A percentile compares a stretch with the other conserved stretches of the same genome.
Evolutionary conservation across 2,888 invertebrate genomes (phyloP).

Genomic region (Agrypnus murinus): DNA sequence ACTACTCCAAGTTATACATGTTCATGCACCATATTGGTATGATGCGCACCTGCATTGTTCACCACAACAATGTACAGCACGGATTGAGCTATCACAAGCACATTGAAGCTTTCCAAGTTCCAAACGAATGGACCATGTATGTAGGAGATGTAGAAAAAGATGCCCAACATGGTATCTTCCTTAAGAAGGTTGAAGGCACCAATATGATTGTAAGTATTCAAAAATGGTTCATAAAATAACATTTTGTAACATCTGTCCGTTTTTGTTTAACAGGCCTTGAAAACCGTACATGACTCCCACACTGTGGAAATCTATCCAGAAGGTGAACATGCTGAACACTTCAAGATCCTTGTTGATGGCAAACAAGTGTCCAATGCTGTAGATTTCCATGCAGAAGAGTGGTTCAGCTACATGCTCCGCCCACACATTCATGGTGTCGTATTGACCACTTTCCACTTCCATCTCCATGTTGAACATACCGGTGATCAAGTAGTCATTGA

Average conservation of each 20-base stretch:
- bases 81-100: constrained; percentile 51
- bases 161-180: constrained; percentile 64
- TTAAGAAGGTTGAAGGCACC: constrained; percentile 59
- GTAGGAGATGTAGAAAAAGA: constrained; percentile 62
- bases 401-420: constrained; percentile 57
- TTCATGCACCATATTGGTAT: constrained; percentile 57
- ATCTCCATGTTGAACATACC: constrained; percentile 58
- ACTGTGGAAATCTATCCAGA: constrained; percentile 60
- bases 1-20: constrained; percentile 57
- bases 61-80: constrained; percentile 57
- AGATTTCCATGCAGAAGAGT: constrained; percentile 55
- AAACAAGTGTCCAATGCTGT: constrained; percentile 49
- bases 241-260: too few species aligned
- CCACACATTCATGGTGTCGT: constrained; percentile 53
- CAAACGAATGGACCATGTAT: constrained; percentile 65
- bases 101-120: constrained; percentile 44
- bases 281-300: constrained; percentile 56
- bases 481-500: constrained; percentile 56
- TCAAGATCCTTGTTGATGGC: constrained; percentile 58
- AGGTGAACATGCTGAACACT: constrained; percentile 50
- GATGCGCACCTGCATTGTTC: constrained; percentile 62
- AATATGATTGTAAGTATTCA: constrained; percentile 54
- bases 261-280: constrained; percentile 59
- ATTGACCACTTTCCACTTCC: constrained; percentile 54
- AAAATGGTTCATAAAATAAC: too few species aligned